Percentiles rank a stretch among this genome's conserved stretches.
Evolutionary conservation across 2,797 vertebrate genomes (phyloP).

Genomic region (Falco columbarius): DNA sequence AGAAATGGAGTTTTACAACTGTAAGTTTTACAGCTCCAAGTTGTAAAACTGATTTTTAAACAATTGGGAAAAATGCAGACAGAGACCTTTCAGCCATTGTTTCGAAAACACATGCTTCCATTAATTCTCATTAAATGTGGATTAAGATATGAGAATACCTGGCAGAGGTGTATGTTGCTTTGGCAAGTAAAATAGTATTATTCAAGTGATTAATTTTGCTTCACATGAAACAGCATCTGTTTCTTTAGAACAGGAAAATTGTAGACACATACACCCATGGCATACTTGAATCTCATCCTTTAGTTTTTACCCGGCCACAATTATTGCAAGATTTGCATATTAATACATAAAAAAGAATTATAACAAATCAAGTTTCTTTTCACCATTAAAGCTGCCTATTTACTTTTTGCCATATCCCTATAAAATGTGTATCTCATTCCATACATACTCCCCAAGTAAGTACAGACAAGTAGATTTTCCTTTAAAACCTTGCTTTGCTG

Average conservation of each 20-base stretch:
- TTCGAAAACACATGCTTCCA: neutral
- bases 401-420: neutral
- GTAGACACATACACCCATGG: neutral
- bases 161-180: slow-evolving; percentile 45
- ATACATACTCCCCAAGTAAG: neutral
- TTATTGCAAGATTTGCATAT: neutral
- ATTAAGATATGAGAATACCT: slow-evolving; percentile 33
- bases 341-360: neutral
- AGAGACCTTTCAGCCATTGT: neutral
- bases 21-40: neutral
- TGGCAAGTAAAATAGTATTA: slow-evolving; percentile 4
- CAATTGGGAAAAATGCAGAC: slow-evolving; percentile 34
- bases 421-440: neutral
- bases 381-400: neutral
- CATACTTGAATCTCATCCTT: slow-evolving; percentile 4
- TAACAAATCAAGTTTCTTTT: neutral
- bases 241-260: slow-evolving; percentile 32
- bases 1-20: slow-evolving; percentile 37
- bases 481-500: neutral
- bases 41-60: slow-evolving; percentile 49
- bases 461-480: neutral
- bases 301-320: slow-evolving; percentile 2
- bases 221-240: slow-evolving; percentile 14
- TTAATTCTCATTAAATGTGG: slow-evolving; percentile 44
- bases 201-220: slow-evolving; percentile 26